Percentiles rank a stretch among this genome's conserved stretches.
Evolutionary conservation across 1,140 invertebrate genomes (phyloP).

Genomic region (Hormaphis cornu): DNA sequence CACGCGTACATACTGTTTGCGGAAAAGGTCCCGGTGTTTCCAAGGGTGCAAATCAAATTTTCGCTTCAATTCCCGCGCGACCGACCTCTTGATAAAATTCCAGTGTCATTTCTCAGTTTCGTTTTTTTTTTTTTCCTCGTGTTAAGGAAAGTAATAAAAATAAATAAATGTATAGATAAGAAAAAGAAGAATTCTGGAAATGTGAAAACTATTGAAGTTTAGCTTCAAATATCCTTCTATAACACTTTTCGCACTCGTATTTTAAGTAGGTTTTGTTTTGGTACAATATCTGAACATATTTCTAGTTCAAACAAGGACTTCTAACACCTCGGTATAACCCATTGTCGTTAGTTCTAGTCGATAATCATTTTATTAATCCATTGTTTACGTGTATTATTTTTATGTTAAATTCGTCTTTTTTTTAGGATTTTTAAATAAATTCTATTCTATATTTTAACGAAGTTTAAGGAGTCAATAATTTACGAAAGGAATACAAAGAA

Average conservation of each 20-base stretch:
- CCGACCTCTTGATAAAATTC: slow-evolving; percentile 25
- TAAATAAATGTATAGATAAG: background rate
- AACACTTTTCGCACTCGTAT: background rate
- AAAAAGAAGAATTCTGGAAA: background rate
- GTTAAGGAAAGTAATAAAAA: background rate
- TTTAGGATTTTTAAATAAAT: too few species aligned
- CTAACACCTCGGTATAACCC: too few species aligned
- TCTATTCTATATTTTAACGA: too few species aligned
- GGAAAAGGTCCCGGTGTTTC: slow-evolving; percentile 12
- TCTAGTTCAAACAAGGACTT: too few species aligned
- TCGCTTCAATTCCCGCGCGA: slow-evolving; percentile 27
- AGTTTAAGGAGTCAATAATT: too few species aligned
- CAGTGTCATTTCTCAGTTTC: background rate
- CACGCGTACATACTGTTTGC: slow-evolving; percentile 1
- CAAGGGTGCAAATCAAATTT: slow-evolving; percentile 32
- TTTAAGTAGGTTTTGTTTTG: too few species aligned
- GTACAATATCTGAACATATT: too few species aligned
- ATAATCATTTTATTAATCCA: too few species aligned
- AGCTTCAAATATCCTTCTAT: background rate
- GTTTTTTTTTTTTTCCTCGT: background rate
- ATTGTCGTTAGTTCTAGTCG: too few species aligned
- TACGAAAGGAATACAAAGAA: too few species aligned
- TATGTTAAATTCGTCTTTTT: too few species aligned
- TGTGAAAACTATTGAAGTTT: background rate
- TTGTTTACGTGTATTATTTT: too few species aligned